Evolutionary conservation across 2,113 vertebrate species (phyloP).

Genomic region (Abramis brama): DNA sequence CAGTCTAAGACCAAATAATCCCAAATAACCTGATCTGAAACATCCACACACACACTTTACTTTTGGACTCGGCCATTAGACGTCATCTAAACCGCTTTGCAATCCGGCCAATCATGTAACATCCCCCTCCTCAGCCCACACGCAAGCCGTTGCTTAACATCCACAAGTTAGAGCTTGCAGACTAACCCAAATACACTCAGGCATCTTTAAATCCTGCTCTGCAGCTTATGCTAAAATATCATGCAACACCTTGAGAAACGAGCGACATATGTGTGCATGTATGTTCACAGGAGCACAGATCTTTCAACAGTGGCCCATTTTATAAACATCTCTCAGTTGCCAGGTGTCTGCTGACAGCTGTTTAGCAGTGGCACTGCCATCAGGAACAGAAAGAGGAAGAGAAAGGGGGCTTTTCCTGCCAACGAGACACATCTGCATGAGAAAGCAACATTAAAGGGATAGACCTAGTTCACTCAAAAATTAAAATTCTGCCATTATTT

Average conservation of each 20-base stretch:
- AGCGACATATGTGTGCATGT: too few relatives aligned
- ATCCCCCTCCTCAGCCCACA: neutral
- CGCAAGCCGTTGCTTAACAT: neutral
- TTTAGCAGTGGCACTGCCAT: conserved; percentile 18
- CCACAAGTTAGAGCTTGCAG: conserved; percentile 14
- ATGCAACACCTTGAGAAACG: conserved; percentile 5
- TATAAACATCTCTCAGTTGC: conserved; percentile 18
- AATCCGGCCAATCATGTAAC: neutral
- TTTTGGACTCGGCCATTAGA: neutral
- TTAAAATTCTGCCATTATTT: neutral
- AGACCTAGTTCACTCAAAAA: neutral
- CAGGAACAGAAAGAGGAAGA: neutral
- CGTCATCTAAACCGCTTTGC: conserved; percentile 21
- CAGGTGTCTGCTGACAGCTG: conserved; percentile 46
- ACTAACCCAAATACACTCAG: neutral
- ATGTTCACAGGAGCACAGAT: neutral
- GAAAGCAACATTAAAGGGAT: conserved; percentile 3
- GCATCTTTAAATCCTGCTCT: conserved; percentile 3
- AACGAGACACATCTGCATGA: neutral
- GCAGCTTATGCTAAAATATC: neutral
- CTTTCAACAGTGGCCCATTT: conserved; percentile 4
- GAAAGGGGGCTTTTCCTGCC: conserved; percentile 23
- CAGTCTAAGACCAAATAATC: conserved; percentile 20
- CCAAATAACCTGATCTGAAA: conserved; percentile 10
- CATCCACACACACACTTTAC: neutral